Conservation (phyloP, 1,140 invertebrate species). For the Trichonephila inaurata region DNA sequence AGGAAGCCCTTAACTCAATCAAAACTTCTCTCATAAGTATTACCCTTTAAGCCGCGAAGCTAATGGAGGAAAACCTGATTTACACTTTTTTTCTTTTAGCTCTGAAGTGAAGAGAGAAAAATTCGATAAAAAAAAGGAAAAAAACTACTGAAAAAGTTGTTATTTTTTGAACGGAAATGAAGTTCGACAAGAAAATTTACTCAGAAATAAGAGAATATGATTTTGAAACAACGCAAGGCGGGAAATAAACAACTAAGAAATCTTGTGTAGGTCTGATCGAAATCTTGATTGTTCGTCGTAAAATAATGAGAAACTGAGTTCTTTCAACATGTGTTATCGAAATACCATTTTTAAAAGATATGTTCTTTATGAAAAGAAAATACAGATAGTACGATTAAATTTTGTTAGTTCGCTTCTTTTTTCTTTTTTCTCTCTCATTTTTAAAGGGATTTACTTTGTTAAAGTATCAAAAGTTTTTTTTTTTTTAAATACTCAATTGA, state of each 20-base stretch:
- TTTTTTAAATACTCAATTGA: too few relatives aligned
- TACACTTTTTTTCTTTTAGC: neutral
- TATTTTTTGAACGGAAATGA: neutral
- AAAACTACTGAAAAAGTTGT: neutral
- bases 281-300: neutral
- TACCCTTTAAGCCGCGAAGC: conserved; percentile 37
- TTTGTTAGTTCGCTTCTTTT: too few relatives aligned
- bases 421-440: too few relatives aligned
- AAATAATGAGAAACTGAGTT: too few relatives aligned
- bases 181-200: neutral
- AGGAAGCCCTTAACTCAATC: conserved; percentile 41
- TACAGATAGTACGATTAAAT: too few relatives aligned
- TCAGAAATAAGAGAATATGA: neutral
- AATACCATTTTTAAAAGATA: too few relatives aligned
- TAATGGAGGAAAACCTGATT: conserved; percentile 33
- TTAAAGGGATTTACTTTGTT: too few relatives aligned
- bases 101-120: neutral
- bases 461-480: too few relatives aligned
- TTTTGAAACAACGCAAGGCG: neutral
- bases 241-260: neutral
- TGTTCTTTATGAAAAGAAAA: too few relatives aligned
- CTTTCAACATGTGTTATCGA: too few relatives aligned
- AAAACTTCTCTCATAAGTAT: conserved; percentile 47
- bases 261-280: neutral
- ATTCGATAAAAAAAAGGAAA: neutral